phyloP scores from a whole-genome alignment of 1,140 invertebrate species.

The Scylla paramamosain region DNA sequence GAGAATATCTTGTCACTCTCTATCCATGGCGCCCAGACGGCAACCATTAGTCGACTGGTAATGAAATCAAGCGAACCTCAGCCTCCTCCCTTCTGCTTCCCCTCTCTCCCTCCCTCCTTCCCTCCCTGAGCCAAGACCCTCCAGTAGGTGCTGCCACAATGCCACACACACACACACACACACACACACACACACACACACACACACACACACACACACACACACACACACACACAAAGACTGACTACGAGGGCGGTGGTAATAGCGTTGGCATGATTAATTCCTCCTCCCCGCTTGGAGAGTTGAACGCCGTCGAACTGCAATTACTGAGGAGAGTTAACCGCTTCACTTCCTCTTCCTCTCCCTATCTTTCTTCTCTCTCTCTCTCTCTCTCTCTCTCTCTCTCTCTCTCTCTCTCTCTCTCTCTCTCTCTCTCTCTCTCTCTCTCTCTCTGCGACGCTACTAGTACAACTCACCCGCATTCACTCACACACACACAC shows the following conservation, averaged over 20 bases:
- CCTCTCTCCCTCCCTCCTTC: no score
- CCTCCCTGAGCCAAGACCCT: background rate
- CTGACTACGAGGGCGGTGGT: background rate
- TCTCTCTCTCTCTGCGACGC: background rate
- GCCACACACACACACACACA: background rate
- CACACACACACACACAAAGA: background rate
- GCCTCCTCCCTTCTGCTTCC: background rate
- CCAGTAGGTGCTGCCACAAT: background rate
- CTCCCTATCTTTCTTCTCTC: background rate
- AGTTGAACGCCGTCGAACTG: background rate
- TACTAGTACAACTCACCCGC: background rate
- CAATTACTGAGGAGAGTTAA: background rate
- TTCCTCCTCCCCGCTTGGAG: background rate
- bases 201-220: slow-evolving; percentile 11
- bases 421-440: background rate
- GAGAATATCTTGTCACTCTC: background rate
- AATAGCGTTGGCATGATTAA: slow-evolving; percentile 14
- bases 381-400: slow-evolving; percentile 18
- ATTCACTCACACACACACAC: background rate
- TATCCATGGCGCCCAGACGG: background rate
- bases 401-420: slow-evolving; percentile 2
- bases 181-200: slow-evolving; percentile 20
- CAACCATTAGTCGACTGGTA: slow-evolving; percentile 6
- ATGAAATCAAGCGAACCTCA: slow-evolving; percentile 22
- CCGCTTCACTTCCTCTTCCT: background rate